Conservation (phyloP, 2,888 invertebrate species). For the Epirrhoe tristata region DNA sequence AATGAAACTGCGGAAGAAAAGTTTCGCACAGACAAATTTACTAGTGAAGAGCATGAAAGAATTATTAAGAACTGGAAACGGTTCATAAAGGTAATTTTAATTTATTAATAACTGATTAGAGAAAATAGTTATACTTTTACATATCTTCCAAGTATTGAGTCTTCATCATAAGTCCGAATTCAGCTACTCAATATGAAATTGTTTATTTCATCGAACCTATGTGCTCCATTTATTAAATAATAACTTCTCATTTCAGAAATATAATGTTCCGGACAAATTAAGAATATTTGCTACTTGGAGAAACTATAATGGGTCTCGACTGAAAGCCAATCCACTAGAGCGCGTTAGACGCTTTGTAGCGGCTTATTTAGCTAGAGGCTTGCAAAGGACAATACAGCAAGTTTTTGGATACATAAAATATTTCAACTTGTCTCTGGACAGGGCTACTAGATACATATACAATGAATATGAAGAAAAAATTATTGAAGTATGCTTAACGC, state of each 20-base stretch:
- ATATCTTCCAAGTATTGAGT: no score
- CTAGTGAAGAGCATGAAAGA: conserved; percentile 60
- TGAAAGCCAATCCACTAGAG: conserved; percentile 52
- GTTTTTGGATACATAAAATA: conserved; percentile 60
- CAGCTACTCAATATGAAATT: no score
- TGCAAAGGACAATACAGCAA: conserved; percentile 68
- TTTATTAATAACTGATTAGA: not conserved
- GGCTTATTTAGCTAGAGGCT: conserved; percentile 66
- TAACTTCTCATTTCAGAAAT: conserved; percentile 53
- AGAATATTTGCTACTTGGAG: conserved; percentile 67
- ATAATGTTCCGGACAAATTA: conserved; percentile 65
- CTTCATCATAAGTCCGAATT: no score
- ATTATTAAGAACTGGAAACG: conserved; percentile 67
- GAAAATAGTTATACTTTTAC: no score
- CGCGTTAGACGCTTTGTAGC: conserved; percentile 61
- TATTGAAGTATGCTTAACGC: conserved; percentile 65
- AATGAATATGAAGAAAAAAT: conserved; percentile 64
- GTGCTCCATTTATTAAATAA: not conserved
- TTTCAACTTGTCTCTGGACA: conserved; percentile 51
- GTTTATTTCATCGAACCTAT: no score
- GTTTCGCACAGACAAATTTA: conserved; percentile 60
- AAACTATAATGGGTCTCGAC: conserved; percentile 51
- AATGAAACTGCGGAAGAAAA: conserved; percentile 36
- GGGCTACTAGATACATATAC: conserved; percentile 22
- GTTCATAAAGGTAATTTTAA: conserved; percentile 59